Percentiles rank a stretch among this genome's conserved stretches.
phyloP scores from a whole-genome alignment of 1,140 invertebrate genomes.

The Armadillidium nasatum region DNA sequence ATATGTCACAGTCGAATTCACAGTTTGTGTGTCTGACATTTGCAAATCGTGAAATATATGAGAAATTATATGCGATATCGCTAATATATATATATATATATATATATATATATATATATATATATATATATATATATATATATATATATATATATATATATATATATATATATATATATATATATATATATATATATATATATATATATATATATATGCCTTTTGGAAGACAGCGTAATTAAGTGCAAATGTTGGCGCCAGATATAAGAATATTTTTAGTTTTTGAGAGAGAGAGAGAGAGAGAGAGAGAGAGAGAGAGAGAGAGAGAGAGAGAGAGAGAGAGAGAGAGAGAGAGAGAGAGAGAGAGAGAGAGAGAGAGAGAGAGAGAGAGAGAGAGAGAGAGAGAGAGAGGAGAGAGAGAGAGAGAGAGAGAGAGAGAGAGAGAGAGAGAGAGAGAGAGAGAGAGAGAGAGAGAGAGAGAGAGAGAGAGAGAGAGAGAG shows the following conservation, averaged over 20 bases:
- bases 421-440: background rate
- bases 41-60: too few species aligned
- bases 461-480: background rate
- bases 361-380: background rate
- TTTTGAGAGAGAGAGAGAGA: background rate
- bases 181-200: conserved; percentile 15
- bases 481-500: conserved; percentile 12
- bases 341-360: background rate
- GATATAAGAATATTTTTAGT: too few species aligned
- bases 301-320: background rate
- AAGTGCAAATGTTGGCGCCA: too few species aligned
- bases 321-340: too few species aligned
- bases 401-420: background rate
- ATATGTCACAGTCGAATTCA: too few species aligned
- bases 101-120: background rate
- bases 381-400: background rate
- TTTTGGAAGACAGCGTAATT: too few species aligned
- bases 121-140: background rate
- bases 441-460: background rate
- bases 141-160: background rate
- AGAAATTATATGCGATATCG: too few species aligned
- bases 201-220: background rate
- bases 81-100: too few species aligned
- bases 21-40: too few species aligned
- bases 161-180: background rate